Evolutionary conservation across 2,113 vertebrate genomes (phyloP).

Genomic region (Tamias sibiricus): DNA sequence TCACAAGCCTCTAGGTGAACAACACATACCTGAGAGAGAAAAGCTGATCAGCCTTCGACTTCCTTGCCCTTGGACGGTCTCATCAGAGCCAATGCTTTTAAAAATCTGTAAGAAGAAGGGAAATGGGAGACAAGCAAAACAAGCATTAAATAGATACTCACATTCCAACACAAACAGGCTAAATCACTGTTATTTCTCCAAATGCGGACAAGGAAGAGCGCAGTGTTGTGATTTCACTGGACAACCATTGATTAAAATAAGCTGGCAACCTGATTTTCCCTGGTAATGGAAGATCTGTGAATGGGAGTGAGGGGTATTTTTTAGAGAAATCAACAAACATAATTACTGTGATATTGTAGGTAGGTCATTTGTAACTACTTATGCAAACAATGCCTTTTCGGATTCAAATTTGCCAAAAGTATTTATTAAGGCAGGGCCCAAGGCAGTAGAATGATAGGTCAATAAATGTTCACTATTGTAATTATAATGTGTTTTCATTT

Average conservation of each 20-base stretch:
- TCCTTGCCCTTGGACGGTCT: conserved; percentile 91
- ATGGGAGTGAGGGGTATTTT: not conserved
- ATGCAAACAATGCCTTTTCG: conserved; percentile 62
- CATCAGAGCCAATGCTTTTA: conserved; percentile 93
- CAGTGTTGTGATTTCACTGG: conserved; percentile 75
- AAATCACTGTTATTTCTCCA: conserved; percentile 51
- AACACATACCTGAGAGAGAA: conserved; percentile 93
- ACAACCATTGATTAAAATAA: conserved; percentile 72
- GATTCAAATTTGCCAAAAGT: conserved; percentile 56
- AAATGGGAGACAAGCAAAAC: conserved; percentile 54
- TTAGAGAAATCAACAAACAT: conserved; percentile 58
- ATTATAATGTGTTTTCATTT: conserved; percentile 56
- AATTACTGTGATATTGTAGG: conserved; percentile 51
- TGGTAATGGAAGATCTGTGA: not conserved
- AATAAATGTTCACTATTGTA: conserved; percentile 35
- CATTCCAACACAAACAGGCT: not conserved
- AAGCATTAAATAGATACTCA: not conserved
- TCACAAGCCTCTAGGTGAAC: not conserved
- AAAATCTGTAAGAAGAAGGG: conserved; percentile 89
- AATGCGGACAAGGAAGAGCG: conserved; percentile 55
- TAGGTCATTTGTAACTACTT: conserved; percentile 14
- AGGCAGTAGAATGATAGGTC: conserved; percentile 25
- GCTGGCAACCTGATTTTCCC: conserved; percentile 33
- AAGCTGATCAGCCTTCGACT: conserved; percentile 97
- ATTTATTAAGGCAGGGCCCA: conserved; percentile 59